These are phyloP conservation scores for Scaptomyza caliginosa DNA, from an alignment of 2,888 invertebrate genomes.

Conservation along the genomic window DNA sequence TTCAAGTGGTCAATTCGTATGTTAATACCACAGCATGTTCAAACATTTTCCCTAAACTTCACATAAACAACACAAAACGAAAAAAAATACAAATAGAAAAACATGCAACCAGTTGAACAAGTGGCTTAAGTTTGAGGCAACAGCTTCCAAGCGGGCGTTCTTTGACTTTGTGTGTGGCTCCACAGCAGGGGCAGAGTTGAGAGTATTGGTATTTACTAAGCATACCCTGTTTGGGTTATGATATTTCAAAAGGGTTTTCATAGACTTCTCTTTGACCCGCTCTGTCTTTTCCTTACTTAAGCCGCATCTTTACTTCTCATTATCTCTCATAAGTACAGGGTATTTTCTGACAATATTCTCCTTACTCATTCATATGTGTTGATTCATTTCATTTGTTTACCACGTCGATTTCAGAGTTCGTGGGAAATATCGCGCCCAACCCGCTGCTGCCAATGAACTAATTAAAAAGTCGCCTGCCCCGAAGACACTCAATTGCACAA, in stretches of 20 bases:
- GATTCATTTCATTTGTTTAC: constrained; percentile 76
- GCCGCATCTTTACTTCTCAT: neutral
- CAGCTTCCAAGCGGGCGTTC: constrained; percentile 25
- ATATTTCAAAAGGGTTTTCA: neutral
- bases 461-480: constrained; percentile 61
- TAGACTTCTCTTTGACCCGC: too few relatives aligned
- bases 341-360: neutral
- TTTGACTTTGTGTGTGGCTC: constrained; percentile 45
- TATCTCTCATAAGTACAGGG: constrained; percentile 1
- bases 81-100: constrained; percentile 15
- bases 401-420: constrained; percentile 59
- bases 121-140: constrained; percentile 37
- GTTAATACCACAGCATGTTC: constrained; percentile 45
- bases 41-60: constrained; percentile 42
- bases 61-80: constrained; percentile 25
- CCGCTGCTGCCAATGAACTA: constrained; percentile 66
- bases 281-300: neutral
- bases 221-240: constrained; percentile 1
- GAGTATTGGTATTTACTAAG: neutral
- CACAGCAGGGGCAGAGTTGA: constrained; percentile 18
- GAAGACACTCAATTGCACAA: constrained; percentile 61
- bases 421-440: constrained; percentile 74
- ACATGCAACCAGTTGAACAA: constrained; percentile 43
- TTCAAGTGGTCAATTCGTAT: constrained; percentile 30
- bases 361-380: constrained; percentile 49